These are phyloP conservation scores for Cassiopea xamachana DNA, from an alignment of 30 jellyfish, hydroid and myxozoan genomes.

Conservation along the genomic window DNA sequence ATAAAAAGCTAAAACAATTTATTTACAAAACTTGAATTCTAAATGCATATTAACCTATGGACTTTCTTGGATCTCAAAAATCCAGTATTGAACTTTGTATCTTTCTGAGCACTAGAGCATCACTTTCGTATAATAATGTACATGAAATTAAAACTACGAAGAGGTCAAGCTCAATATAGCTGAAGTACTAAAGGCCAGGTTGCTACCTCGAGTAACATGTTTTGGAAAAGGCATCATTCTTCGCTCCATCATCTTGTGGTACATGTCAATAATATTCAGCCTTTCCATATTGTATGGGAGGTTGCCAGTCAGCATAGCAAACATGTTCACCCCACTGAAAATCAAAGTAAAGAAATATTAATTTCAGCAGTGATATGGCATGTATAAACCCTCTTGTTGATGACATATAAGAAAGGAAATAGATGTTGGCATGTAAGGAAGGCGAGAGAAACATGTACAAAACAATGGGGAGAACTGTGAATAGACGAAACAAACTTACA, in stretches of 20 bases:
- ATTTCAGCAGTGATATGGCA: no score
- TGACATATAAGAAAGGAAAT: not conserved
- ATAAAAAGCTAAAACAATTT: no score
- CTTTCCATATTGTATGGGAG: conserved; percentile 89
- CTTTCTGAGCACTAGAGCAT: no score
- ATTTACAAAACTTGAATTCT: no score
- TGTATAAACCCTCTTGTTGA: not conserved
- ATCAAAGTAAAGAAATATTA: not conserved
- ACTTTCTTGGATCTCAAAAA: no score
- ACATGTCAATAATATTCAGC: conserved; percentile 84
- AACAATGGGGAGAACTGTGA: not conserved
- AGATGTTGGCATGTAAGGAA: not conserved
- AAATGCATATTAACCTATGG: no score
- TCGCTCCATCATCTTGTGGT: conserved; percentile 88
- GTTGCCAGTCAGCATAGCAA: conserved; percentile 93
- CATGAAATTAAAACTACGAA: no score
- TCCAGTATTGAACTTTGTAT: no score
- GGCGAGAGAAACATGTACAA: not conserved
- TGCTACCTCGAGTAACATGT: conserved; percentile 79
- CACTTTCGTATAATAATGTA: no score
- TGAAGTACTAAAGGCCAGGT: no score
- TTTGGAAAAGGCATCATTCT: conserved; percentile 84
- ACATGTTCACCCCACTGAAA: conserved; percentile 94
- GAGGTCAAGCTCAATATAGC: no score
- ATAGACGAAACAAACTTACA: conserved; percentile 56